Percentiles rank a stretch among this genome's conserved stretches.
Conservation (phyloP, 2,888 invertebrate species). For the Dysmachus trigonus region DNA sequence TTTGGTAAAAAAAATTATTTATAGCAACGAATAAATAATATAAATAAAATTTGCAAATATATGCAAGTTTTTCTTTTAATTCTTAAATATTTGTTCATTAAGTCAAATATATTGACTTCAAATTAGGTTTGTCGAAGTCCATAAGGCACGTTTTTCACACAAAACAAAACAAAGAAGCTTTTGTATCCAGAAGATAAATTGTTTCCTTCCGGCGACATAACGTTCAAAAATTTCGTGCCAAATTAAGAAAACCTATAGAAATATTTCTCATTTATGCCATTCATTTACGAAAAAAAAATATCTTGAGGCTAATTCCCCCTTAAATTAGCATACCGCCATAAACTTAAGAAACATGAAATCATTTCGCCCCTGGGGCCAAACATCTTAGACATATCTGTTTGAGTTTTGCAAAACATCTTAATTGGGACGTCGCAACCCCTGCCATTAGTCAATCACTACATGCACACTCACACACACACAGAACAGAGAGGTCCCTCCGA, state of each 20-base stretch:
- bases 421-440: not conserved
- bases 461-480: not conserved
- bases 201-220: not conserved
- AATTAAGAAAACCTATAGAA: not conserved
- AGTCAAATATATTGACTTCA: not conserved
- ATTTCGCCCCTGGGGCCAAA: not conserved
- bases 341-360: not conserved
- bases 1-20: not conserved
- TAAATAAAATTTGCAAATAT: not conserved
- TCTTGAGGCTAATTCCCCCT: not conserved
- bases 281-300: not conserved
- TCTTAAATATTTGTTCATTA: not conserved
- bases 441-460: not conserved
- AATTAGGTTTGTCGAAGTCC: not conserved
- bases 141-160: not conserved
- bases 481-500: not conserved
- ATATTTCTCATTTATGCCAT: not conserved
- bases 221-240: not conserved
- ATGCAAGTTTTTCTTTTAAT: not conserved
- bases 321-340: not conserved
- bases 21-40: not conserved
- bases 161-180: not conserved
- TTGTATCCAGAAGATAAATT: not conserved
- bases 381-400: not conserved
- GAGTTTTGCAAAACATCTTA: not conserved